These are phyloP conservation scores for Sebastes steindachneri DNA, from an alignment of 2,797 vertebrate genomes.

Conservation along the genomic window DNA sequence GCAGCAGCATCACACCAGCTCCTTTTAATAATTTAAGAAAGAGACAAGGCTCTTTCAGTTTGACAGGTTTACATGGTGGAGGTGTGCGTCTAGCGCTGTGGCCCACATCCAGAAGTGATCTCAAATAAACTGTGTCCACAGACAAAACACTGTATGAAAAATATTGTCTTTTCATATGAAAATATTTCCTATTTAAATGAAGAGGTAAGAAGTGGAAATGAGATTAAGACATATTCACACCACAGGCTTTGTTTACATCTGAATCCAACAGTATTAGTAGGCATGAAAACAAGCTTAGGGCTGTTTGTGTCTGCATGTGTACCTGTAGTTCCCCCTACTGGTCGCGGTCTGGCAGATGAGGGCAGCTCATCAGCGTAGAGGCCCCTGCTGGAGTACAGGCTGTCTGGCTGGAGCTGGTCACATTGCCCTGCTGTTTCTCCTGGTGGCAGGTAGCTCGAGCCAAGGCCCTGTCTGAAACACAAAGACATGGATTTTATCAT, in stretches of 20 bases:
- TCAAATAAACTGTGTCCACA: too few relatives aligned
- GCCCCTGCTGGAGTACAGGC: constrained; percentile 86
- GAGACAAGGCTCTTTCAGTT: constrained; percentile 20
- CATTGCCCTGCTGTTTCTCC: constrained; percentile 75
- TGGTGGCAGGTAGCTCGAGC: constrained; percentile 85
- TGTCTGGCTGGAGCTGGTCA: constrained; percentile 80
- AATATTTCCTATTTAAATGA: background rate
- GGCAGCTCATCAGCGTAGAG: constrained; percentile 89
- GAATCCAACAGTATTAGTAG: background rate
- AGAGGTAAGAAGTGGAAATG: background rate
- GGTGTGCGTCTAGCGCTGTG: background rate
- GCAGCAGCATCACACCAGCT: background rate
- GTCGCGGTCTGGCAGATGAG: constrained; percentile 91
- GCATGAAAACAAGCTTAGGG: background rate
- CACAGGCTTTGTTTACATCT: background rate
- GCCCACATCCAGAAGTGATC: background rate
- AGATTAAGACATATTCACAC: background rate
- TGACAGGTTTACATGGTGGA: constrained; percentile 16
- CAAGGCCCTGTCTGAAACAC: constrained; percentile 85
- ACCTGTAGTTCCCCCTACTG: constrained; percentile 95
- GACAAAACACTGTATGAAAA: background rate
- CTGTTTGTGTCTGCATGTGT: constrained; percentile 18
- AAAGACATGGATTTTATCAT: background rate
- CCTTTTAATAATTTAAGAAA: constrained; percentile 44
- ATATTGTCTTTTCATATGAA: background rate